Percentiles rank a stretch among this genome's conserved stretches.
Conservation (phyloP, 1,140 invertebrate genomes). For the Euglossa dilemma region DNA sequence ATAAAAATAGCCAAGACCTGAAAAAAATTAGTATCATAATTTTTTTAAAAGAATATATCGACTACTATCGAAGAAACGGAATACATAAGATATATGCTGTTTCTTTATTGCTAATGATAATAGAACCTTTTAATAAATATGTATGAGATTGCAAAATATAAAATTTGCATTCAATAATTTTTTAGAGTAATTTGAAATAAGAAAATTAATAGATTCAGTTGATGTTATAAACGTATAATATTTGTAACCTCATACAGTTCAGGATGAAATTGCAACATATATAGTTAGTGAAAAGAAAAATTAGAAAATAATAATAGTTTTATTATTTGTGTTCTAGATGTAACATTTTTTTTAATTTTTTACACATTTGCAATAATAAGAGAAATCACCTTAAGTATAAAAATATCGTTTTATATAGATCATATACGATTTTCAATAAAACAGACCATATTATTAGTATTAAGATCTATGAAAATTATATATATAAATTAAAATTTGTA, state of each 20-base stretch:
- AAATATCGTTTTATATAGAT: conserved; percentile 54
- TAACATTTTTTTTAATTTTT: background rate
- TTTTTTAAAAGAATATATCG: background rate
- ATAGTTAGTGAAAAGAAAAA: background rate
- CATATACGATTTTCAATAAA: conserved; percentile 45
- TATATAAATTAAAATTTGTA: conserved; percentile 28
- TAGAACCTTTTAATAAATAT: conserved; percentile 9
- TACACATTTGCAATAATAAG: background rate
- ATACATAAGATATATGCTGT: conserved; percentile 20
- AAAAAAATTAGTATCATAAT: background rate
- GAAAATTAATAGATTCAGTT: conserved; percentile 21
- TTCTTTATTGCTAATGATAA: conserved; percentile 9
- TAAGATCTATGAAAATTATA: conserved; percentile 39
- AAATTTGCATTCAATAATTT: conserved; percentile 7
- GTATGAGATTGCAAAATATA: conserved; percentile 30
- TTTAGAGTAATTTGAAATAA: background rate
- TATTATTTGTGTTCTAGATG: background rate
- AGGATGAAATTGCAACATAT: conserved; percentile 9
- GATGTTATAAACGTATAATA: background rate
- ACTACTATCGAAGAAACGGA: background rate
- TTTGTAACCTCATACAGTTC: background rate
- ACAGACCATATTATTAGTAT: conserved; percentile 34
- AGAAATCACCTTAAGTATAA: conserved; percentile 32
- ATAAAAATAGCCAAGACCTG: background rate
- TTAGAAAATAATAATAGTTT: background rate